These are phyloP conservation scores for Stomatorhinus ivindoensis DNA, from an alignment of 2,113 vertebrate species.

Conservation along the genomic window DNA sequence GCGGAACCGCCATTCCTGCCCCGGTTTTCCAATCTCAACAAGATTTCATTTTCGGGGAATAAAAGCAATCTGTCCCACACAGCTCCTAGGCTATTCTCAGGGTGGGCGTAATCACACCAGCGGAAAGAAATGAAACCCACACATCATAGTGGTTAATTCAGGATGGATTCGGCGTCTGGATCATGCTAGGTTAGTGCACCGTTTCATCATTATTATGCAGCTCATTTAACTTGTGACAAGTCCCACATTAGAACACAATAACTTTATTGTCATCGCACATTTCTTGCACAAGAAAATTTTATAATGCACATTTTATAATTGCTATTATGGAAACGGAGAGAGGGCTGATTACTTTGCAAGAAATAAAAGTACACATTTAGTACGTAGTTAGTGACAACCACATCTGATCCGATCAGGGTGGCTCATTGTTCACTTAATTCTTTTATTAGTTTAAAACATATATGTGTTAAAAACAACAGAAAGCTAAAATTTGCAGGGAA, in stretches of 20 bases:
- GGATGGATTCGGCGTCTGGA: background rate
- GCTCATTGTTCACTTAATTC: background rate
- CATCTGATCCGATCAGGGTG: background rate
- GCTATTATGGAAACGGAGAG: background rate
- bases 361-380: background rate
- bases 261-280: background rate
- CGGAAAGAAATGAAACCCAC: background rate
- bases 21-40: background rate
- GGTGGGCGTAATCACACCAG: background rate
- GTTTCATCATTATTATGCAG: background rate
- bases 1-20: background rate
- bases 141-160: background rate
- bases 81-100: background rate
- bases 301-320: background rate
- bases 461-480: background rate
- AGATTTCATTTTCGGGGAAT: conserved; percentile 2
- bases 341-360: background rate
- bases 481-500: background rate
- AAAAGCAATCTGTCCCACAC: conserved; percentile 6
- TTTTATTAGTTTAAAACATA: background rate
- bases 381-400: background rate
- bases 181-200: background rate
- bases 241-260: background rate
- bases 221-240: background rate
- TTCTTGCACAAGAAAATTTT: background rate